Conservation (phyloP, 1,140 invertebrate genomes). For the Brachionus rubens region DNA sequence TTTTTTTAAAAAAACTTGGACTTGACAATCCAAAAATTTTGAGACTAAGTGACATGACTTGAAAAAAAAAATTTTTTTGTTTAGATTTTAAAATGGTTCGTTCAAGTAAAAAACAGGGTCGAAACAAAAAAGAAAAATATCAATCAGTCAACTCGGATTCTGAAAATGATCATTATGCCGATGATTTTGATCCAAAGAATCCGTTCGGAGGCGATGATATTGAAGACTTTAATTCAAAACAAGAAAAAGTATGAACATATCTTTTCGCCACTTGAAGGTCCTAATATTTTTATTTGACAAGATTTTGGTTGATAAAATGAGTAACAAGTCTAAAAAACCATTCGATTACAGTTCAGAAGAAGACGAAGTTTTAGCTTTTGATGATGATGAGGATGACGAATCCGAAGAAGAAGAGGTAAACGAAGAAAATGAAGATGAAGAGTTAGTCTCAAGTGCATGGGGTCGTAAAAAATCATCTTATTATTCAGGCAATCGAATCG, state of each 20-base stretch:
- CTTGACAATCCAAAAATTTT: neutral
- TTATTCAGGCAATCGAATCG: constrained; percentile 81
- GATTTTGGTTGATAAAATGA: constrained; percentile 46
- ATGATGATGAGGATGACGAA: constrained; percentile 51
- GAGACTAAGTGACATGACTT: too few species aligned
- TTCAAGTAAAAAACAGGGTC: constrained; percentile 13
- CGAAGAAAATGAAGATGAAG: constrained; percentile 46
- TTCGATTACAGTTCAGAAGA: constrained; percentile 51
- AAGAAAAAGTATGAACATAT: constrained; percentile 47
- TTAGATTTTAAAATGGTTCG: constrained; percentile 31
- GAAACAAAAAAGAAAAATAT: constrained; percentile 40
- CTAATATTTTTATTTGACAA: too few species aligned
- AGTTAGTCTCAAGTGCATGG: constrained; percentile 67
- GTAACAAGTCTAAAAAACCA: constrained; percentile 37
- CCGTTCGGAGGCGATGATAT: constrained; percentile 45
- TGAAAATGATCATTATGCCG: constrained; percentile 19
- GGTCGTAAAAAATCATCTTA: constrained; percentile 77
- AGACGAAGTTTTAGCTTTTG: constrained; percentile 51
- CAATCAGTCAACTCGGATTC: constrained; percentile 27
- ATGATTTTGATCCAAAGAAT: constrained; percentile 25
- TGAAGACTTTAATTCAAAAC: constrained; percentile 46
- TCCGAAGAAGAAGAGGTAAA: constrained; percentile 47
- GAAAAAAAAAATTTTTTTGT: too few species aligned
- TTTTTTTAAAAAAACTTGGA: neutral
- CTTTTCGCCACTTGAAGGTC: too few species aligned